These are phyloP conservation scores for Netelia fuscicornis DNA, from an alignment of 2,888 invertebrate species.

Conservation along the genomic window DNA sequence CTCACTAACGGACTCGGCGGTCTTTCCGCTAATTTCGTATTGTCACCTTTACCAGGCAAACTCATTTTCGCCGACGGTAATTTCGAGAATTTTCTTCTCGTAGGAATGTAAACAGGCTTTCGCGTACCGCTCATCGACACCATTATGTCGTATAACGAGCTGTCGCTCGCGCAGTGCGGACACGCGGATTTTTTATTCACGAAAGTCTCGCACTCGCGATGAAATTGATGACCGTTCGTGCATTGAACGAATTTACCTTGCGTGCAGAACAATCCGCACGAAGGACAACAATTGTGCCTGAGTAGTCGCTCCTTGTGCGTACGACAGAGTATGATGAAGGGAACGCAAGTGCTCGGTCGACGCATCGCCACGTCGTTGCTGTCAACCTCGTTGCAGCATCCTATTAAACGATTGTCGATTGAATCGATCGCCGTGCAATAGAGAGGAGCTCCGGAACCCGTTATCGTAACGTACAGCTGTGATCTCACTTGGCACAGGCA, in stretches of 20 bases:
- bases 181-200: conserved; percentile 87
- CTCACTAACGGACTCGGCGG: conserved; percentile 79
- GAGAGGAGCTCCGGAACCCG: conserved; percentile 86
- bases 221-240: conserved; percentile 92
- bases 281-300: conserved; percentile 95
- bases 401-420: conserved; percentile 91
- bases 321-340: conserved; percentile 92
- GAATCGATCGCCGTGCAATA: conserved; percentile 92
- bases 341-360: conserved; percentile 90
- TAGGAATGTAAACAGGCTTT: conserved; percentile 88
- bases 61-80: conserved; percentile 87
- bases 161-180: conserved; percentile 90
- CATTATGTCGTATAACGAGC: conserved; percentile 87
- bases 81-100: conserved; percentile 85
- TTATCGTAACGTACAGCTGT: conserved; percentile 86
- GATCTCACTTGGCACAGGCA: conserved; percentile 86
- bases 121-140: conserved; percentile 88
- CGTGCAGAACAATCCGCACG: conserved; percentile 95
- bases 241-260: conserved; percentile 95
- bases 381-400: conserved; percentile 91
- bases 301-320: conserved; percentile 91
- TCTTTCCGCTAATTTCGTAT: conserved; percentile 81
- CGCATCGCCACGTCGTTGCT: conserved; percentile 87
- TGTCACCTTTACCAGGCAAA: conserved; percentile 85
- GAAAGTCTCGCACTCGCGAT: conserved; percentile 91